A percentile compares a stretch with the other conserved stretches of the same genome.
These are phyloP conservation scores for Eubucco bourcierii DNA, from an alignment of 2,113 vertebrate species.

Conservation along the genomic window DNA sequence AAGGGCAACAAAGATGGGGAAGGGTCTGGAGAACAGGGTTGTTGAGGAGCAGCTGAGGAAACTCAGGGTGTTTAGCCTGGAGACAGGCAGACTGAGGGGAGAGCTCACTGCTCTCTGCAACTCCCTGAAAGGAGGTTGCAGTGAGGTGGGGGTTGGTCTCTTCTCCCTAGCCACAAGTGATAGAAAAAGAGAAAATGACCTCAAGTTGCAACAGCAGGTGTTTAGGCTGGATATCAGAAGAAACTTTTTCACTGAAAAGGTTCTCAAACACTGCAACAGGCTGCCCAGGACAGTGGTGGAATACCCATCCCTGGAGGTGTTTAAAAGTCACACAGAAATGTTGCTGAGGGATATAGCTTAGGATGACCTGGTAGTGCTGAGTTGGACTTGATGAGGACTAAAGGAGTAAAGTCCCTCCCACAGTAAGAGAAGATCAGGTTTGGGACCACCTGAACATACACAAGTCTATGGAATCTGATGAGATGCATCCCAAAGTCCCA, in stretches of 20 bases:
- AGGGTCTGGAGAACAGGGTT: no score
- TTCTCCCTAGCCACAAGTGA: neutral
- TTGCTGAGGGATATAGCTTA: neutral
- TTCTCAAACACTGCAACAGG: neutral
- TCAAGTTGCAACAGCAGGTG: neutral
- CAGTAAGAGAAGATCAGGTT: no score
- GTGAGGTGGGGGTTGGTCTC: no score
- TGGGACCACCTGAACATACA: no score
- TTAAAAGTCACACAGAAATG: rapidly evolving
- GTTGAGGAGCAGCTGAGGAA: neutral
- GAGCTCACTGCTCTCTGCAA: no score
- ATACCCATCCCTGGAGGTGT: no score
- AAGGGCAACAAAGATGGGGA: rapidly evolving
- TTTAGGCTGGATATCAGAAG: neutral
- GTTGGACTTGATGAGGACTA: neutral
- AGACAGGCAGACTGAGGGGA: neutral
- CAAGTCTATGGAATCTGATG: no score
- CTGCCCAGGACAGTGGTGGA: neutral
- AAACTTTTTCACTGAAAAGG: neutral
- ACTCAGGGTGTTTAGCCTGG: neutral
- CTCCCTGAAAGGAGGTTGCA: no score
- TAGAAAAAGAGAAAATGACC: neutral
- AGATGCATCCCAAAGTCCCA: no score
- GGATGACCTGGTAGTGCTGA: neutral
- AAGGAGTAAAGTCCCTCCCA: no score